A percentile compares a stretch with the other conserved stretches of the same genome.
Evolutionary conservation across 2,888 invertebrate genomes (phyloP).

Genomic region (Physocephala rufipes): DNA sequence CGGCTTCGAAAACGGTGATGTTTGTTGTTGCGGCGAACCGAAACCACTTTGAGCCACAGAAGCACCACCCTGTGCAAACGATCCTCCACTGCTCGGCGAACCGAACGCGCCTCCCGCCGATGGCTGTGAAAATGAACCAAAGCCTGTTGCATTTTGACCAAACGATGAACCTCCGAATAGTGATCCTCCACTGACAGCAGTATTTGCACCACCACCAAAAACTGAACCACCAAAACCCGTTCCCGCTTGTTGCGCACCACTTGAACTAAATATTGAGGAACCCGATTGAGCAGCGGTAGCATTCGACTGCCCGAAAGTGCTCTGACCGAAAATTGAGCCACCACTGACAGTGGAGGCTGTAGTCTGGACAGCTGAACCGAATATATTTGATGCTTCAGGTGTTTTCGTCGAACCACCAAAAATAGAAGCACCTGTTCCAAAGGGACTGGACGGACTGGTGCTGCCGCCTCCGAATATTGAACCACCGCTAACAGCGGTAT

Average conservation of each 20-base stretch:
- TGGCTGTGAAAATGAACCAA: slow-evolving; percentile 54
- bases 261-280: slow-evolving; percentile 47
- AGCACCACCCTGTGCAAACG: slow-evolving; percentile 54
- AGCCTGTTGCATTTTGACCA: slow-evolving; percentile 43
- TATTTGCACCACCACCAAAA: slow-evolving; percentile 46
- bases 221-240: slow-evolving; percentile 45
- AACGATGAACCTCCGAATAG: slow-evolving; percentile 49
- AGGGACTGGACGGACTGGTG: slow-evolving; percentile 31
- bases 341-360: slow-evolving; percentile 38
- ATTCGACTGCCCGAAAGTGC: slow-evolving; percentile 39
- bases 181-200: slow-evolving; percentile 44
- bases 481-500: slow-evolving; percentile 39
- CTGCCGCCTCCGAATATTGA: slow-evolving; percentile 49
- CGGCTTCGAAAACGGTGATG: slow-evolving; percentile 49
- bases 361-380: slow-evolving; percentile 47
- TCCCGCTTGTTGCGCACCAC: slow-evolving; percentile 28
- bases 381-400: slow-evolving; percentile 51
- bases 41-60: slow-evolving; percentile 60
- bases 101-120: slow-evolving; percentile 48
- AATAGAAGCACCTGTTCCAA: slow-evolving; percentile 47
- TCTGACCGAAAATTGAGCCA: slow-evolving; percentile 46
- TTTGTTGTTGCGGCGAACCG: slow-evolving; percentile 55
- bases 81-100: slow-evolving; percentile 46
- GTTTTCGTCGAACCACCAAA: slow-evolving; percentile 51
- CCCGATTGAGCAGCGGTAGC: slow-evolving; percentile 41